Evolutionary conservation across 2,888 invertebrate genomes (phyloP), one percentile per base, ranked within the genome.

Genomic region (Melanophora roralis): DNA sequence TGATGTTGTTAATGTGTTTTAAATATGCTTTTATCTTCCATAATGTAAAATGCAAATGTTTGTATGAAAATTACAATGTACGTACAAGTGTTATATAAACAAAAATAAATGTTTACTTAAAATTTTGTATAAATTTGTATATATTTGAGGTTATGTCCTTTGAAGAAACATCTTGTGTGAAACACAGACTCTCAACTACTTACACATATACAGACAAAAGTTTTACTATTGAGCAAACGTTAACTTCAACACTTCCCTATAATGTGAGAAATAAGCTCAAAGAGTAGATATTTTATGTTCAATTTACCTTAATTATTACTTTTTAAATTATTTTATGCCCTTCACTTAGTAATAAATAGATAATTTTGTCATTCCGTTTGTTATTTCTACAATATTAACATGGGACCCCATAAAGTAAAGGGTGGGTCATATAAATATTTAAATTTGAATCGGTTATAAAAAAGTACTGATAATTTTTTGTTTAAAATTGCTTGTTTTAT

Each of bases 31-130:
- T 78, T 84, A 40, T 7, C 2, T 19, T 2, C 16, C 2, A 4
- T 12, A n/a, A 12, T 40, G 21, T 82, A 67, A 47, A 62, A 38
- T 72, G 65, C 14, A 45, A 51, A 51, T 68, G 55, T 32, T 14
- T 32, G 12, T 60, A 9, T n/a, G 45, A 34, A 49, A 14, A 65
- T 32, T 34, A 55, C 36, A 55, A 38, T 19, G 19, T 19, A 36
- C 45, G 43, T n/a, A n/a, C n/a, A n/a, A n/a, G n/a, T n/a, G n/a
- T n/a, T n/a, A 72, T 71, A 72, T 74, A 57, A 71, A 64, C 71
- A 40, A 36, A 84, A 84, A 85, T 85, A 89, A 89, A 89, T 89
- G 88, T 89, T 89, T 88, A 87, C 85, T 85, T 85, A 85, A 87
- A 86, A 19, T 87, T 87, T 86, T 88, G 55, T 64, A 57, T 49